These are phyloP conservation scores for Balaenoptera acutorostrata DNA, from an alignment of 2,113 vertebrate species.

Conservation along the genomic window DNA sequence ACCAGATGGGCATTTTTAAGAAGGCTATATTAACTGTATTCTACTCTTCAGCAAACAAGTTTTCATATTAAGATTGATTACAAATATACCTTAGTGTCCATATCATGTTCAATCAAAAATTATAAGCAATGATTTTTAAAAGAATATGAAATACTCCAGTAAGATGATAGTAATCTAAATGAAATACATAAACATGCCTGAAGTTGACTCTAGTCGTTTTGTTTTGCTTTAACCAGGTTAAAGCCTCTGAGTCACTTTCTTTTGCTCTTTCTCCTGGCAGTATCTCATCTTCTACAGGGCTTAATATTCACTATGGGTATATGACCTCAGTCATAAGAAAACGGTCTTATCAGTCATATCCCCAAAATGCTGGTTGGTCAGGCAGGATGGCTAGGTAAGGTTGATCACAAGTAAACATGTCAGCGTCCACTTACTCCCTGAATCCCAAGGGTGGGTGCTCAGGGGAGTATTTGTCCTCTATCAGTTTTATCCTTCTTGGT, in stretches of 20 bases:
- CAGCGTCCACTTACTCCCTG: not conserved
- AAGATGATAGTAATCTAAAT: not conserved
- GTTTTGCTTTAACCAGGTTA: not conserved
- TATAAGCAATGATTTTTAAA: not conserved
- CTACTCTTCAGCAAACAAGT: not conserved
- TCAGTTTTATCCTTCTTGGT: not conserved
- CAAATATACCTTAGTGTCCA: not conserved
- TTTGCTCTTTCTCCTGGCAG: not conserved
- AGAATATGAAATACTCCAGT: not conserved
- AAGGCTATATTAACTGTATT: not conserved
- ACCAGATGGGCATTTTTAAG: not conserved
- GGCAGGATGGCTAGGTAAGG: not conserved
- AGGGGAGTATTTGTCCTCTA: not conserved
- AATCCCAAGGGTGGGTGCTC: not conserved
- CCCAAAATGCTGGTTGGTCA: not conserved
- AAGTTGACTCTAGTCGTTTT: not conserved
- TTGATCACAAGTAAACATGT: not conserved
- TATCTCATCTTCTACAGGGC: not conserved
- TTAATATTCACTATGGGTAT: not conserved
- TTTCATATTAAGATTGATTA: slow-evolving; percentile 5
- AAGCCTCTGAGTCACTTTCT: not conserved
- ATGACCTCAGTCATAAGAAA: not conserved
- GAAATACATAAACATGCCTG: not conserved
- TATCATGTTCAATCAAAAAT: not conserved
- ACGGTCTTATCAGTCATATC: not conserved